phyloP scores from a whole-genome alignment of 1,140 invertebrate species.

The Scaptomyza montana region DNA sequence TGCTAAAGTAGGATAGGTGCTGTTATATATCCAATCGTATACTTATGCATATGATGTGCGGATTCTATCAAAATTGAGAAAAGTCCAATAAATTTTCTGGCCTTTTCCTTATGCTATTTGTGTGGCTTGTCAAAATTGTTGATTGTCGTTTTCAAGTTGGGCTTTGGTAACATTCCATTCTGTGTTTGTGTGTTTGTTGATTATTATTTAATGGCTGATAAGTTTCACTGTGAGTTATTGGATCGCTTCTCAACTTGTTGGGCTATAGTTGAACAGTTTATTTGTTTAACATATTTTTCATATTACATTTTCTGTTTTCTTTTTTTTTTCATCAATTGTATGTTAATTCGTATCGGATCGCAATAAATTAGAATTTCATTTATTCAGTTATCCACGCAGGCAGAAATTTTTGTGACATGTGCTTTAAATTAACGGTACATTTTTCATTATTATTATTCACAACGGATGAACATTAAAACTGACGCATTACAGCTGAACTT shows the following conservation, averaged over 20 bases:
- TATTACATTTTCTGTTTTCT: too few relatives aligned
- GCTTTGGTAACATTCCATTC: too few relatives aligned
- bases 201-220: too few relatives aligned
- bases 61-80: background rate
- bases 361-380: slow-evolving; percentile 2
- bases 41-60: background rate
- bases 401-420: background rate
- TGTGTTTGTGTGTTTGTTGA: too few relatives aligned
- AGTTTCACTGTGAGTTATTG: too few relatives aligned
- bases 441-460: slow-evolving; percentile 19
- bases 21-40: too few relatives aligned
- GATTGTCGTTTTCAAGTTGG: background rate
- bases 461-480: slow-evolving; percentile 36
- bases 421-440: background rate
- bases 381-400: slow-evolving; percentile 3
- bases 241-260: too few relatives aligned
- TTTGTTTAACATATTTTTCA: too few relatives aligned
- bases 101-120: background rate
- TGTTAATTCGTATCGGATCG: too few relatives aligned
- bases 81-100: background rate
- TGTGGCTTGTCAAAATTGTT: slow-evolving; percentile 7
- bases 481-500: background rate
- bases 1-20: too few relatives aligned
- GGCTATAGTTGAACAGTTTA: too few relatives aligned
- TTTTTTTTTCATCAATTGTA: too few relatives aligned